Evolutionary conservation across 2,113 vertebrate species (phyloP).

Genomic region (Paramormyrops kingsleyae): DNA sequence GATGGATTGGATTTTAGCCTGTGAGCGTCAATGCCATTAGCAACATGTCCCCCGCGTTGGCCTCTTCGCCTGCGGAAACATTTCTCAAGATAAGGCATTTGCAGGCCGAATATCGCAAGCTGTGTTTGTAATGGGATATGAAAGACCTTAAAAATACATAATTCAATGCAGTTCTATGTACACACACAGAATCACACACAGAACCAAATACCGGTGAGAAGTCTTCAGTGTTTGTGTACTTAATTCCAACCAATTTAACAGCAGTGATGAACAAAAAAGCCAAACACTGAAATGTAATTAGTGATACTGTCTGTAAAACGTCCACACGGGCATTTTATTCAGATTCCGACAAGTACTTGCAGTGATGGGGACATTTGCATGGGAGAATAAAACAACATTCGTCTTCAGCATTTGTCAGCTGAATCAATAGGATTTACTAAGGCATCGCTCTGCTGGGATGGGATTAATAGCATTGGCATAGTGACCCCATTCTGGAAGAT

Average conservation of each 20-base stretch:
- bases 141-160: neutral
- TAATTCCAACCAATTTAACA: neutral
- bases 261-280: neutral
- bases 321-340: neutral
- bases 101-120: constrained; percentile 31
- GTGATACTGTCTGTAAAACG: neutral
- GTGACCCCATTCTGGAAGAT: neutral
- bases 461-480: neutral
- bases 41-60: constrained; percentile 33
- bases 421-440: neutral
- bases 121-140: neutral
- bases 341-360: neutral
- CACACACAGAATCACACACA: neutral
- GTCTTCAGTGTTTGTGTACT: neutral
- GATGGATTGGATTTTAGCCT: constrained; percentile 58
- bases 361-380: neutral
- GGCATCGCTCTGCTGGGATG: neutral
- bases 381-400: neutral
- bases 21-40: constrained; percentile 57
- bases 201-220: neutral
- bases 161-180: neutral
- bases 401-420: too few relatives aligned
- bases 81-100: constrained; percentile 39
- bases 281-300: neutral
- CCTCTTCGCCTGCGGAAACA: constrained; percentile 40